Base-by-base conservation (phyloP, 2,888 invertebrate species). In the Aphodius sticticus region DNA sequence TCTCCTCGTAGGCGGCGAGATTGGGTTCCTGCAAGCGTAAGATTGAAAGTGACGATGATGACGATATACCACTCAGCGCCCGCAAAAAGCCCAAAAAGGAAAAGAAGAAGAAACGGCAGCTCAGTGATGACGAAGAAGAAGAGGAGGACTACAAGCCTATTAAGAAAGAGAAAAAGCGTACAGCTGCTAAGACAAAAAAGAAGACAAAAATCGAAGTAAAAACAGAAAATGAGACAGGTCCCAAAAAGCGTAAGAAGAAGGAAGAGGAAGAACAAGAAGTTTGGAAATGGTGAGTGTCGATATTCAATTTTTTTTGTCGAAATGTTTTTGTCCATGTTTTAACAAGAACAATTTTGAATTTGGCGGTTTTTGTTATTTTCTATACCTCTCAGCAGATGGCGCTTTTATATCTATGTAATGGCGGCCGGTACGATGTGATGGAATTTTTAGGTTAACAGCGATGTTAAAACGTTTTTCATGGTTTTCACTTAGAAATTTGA, bases 201-300 rank as follows among this genome's bases (percentile, higher is more conserved):
- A 85, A 88, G 83, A 86, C 86, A 82, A 86, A 86, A 80, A 87
- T 85, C 85, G 77, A 83, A 72, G 89, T 88, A 84, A 89, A 89
- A 69, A 84, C 84, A 82, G 82, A 86, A 84, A 85, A 85, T 77
- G 85, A 87, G 70, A 86, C 90, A 84, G 90, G 92, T 84, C 93
- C 93, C 75, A 92, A 92, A 70, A 94, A 94, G 74, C 92, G 92
- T 78, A 95, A 94, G 88, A 96, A 96, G 88, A 95, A 95, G 87
- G 94, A 94, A 84, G 96, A 96, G 78, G 95, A 96, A 82, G 93
- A 94, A 84, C 93, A 92, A 85, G 96, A 96, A 90, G 96, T 97
- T 79, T 97, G 97, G 97, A 95, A 96, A 92, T 97, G 97, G 97
- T 96, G 90, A 92, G 92, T 89, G 2, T 3, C 26, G 26, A 26